Base-by-base conservation (phyloP, 2,888 invertebrate genomes). In the Parnassius smintheus region DNA sequence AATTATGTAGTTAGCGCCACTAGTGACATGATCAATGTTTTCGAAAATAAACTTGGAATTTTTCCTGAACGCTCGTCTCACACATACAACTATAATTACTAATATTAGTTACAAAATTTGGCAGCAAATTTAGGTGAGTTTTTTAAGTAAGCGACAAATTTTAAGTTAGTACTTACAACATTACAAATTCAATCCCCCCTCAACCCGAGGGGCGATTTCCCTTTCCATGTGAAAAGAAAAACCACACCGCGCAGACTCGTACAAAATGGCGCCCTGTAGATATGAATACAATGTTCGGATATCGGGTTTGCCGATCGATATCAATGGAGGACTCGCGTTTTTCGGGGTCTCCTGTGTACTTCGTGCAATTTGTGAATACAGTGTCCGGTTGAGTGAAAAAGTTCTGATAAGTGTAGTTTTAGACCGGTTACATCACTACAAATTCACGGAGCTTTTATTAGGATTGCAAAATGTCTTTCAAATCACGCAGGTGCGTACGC, bases 401-500 rank as follows among this genome's bases (percentile, higher is more conserved):
- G 78, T 82, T 76, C 73, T 77, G 69, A 90, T 91, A 91, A 93
- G 90, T 91, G 90, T 87, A 80, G 81, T 82, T 85, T 86, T 83
- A 75, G 74, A 80, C 77, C 80, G 80, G 90, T 92, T 92, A 92
- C 92, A 92, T 92, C 92, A 92, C 88, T 82, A 83, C 80, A 81
- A 85, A 77, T 77, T 85, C 72, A 75, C 77, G 78, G 80, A 84
- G 82, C 74, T 81, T 87, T 83, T 81, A 87, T 86, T 85, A 83
- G 82, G 84, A 83, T 83, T 82, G 81, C 83, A 85, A 86, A 85
- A 91, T 91, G 91, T 86, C 81, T 86, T 83, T 86, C 90, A 88
- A 91, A 91, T 90, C 95, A 96, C 96, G 96, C 96, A 97, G 96
- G 97, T 97, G 96, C 97, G 96, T 96, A 97, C 97, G 97, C 97